Percentiles rank a stretch among this genome's conserved stretches.
Conservation (phyloP, 2,797 vertebrate genomes). For the Brotula barbata region DNA sequence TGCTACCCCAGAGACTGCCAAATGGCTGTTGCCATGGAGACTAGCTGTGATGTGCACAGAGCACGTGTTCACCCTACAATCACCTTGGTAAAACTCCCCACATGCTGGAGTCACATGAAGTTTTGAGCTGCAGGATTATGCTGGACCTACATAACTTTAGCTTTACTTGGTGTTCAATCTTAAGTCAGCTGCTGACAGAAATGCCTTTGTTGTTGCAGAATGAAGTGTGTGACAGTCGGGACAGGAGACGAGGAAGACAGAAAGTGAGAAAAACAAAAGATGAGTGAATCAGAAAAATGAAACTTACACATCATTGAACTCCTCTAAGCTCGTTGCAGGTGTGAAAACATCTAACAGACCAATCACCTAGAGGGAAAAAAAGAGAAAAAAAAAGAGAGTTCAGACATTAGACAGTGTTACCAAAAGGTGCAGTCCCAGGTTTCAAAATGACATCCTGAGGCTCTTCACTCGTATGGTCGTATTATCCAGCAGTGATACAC, state of each 20-base stretch:
- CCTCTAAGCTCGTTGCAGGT: slow-evolving; percentile 88
- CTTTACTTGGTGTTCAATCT: slow-evolving; percentile 1
- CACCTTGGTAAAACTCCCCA: slow-evolving; percentile 43
- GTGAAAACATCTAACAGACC: slow-evolving; percentile 95
- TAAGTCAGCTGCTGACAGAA: slow-evolving; percentile 3
- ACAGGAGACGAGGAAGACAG: not conserved
- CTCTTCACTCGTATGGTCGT: too few species aligned
- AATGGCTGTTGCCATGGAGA: slow-evolving; percentile 76
- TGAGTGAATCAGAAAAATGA: too few species aligned
- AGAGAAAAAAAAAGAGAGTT: too few species aligned
- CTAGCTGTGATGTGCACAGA: slow-evolving; percentile 55
- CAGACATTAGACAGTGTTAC: too few species aligned
- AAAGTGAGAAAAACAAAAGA: not conserved
- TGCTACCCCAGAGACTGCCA: slow-evolving; percentile 33
- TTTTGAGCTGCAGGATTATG: slow-evolving; percentile 7
- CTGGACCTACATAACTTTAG: not conserved
- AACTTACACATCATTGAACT: slow-evolving; percentile 98
- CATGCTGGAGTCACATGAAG: slow-evolving; percentile 28
- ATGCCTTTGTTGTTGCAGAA: slow-evolving; percentile 11
- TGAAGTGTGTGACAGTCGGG: not conserved
- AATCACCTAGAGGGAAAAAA: slow-evolving; percentile 84
- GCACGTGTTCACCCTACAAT: slow-evolving; percentile 50
- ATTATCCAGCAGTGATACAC: too few species aligned
- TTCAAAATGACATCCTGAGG: too few species aligned
- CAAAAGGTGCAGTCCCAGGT: too few species aligned